A percentile compares a stretch with the other conserved stretches of the same genome.
phyloP scores from a whole-genome alignment of 2,113 vertebrate species.

The Crotalus tigris region DNA sequence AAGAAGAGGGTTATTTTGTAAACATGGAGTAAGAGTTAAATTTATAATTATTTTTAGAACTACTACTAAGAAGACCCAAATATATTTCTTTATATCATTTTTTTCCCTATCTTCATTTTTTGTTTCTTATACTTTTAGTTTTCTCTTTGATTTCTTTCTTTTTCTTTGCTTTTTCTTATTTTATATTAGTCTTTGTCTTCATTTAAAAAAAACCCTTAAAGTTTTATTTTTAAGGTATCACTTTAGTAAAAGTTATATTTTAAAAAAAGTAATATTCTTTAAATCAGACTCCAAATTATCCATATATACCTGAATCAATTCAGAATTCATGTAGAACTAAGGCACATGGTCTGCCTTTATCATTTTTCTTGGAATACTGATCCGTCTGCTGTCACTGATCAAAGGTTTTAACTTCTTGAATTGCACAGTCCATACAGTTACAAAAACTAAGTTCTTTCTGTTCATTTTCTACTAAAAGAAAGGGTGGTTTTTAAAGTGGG shows the following conservation, averaged over 20 bases:
- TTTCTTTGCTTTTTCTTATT: not conserved
- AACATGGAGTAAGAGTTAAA: not conserved
- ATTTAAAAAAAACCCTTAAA: not conserved
- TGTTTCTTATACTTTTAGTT: not conserved
- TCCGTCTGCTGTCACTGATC: not conserved
- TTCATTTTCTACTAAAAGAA: not conserved
- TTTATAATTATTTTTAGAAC: not conserved
- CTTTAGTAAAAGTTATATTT: not conserved
- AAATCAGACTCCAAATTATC: not conserved
- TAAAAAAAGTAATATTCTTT: not conserved
- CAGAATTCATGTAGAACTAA: not conserved
- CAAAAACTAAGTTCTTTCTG: not conserved
- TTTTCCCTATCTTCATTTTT: not conserved
- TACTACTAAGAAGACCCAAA: not conserved
- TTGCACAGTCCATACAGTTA: not conserved
- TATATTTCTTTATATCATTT: not conserved
- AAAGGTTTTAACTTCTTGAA: not conserved
- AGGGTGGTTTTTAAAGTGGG: not conserved
- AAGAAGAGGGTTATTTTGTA: not conserved
- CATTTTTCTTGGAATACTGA: not conserved
- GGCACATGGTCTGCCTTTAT: not conserved
- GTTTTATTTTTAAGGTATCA: not conserved
- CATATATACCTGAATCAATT: not conserved
- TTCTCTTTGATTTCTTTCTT: not conserved
- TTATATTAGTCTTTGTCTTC: not conserved